Evolutionary conservation across 2,797 vertebrate species (phyloP).

Genomic region (Ceryle rudis): DNA sequence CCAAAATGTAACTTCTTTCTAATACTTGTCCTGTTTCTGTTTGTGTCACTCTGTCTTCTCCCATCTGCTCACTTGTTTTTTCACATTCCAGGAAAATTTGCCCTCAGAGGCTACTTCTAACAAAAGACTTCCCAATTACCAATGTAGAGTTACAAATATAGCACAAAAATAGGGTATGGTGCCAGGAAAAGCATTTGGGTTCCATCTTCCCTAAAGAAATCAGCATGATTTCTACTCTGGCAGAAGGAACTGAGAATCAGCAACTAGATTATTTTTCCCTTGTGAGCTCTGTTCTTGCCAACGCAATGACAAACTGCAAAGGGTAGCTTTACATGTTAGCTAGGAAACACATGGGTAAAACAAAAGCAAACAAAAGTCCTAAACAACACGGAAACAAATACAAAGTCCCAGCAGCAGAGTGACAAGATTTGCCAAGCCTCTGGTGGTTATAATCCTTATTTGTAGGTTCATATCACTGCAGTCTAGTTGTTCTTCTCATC

Average conservation of each 20-base stretch:
- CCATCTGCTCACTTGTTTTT: neutral
- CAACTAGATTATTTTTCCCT: neutral
- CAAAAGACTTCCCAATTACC: neutral
- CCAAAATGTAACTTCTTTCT: neutral
- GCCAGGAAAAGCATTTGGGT: neutral
- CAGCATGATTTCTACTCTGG: neutral
- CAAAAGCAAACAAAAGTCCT: neutral
- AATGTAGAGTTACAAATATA: neutral
- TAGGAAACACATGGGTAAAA: neutral
- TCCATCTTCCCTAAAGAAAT: neutral
- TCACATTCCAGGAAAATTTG: neutral
- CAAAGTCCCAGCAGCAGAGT: neutral
- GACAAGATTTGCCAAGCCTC: neutral
- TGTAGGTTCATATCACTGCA: neutral
- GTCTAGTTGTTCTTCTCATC: neutral
- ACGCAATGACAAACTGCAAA: neutral
- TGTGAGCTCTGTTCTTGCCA: neutral
- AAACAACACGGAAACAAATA: neutral
- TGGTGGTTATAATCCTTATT: neutral
- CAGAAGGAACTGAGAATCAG: neutral
- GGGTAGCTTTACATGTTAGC: neutral
- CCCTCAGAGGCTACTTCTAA: neutral
- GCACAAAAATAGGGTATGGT: neutral
- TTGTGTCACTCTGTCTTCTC: neutral
- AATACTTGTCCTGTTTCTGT: neutral